These are phyloP conservation scores for Neoniphon sammara DNA, from an alignment of 2,797 vertebrate genomes.

Conservation along the genomic window DNA sequence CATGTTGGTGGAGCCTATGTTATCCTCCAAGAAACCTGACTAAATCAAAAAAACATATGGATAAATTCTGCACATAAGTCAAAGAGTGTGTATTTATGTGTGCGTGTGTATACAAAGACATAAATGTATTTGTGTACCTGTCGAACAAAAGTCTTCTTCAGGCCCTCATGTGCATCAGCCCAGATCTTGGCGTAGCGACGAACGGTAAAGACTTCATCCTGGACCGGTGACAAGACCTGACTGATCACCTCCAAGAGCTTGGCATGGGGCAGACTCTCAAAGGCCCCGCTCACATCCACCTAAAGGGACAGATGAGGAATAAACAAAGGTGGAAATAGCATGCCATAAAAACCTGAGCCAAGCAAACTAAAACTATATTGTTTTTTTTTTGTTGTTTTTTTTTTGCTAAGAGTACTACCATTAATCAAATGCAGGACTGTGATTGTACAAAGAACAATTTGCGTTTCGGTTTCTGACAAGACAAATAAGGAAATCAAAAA, in stretches of 20 bases:
- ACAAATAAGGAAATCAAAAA: not conserved
- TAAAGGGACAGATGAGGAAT: slow-evolving; percentile 52
- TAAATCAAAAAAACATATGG: slow-evolving; percentile 37
- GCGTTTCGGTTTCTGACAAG: not conserved
- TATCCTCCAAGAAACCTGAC: slow-evolving; percentile 71
- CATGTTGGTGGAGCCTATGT: slow-evolving; percentile 77
- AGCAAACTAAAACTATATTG: not conserved
- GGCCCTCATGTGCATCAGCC: slow-evolving; percentile 76
- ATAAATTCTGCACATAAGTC: not conserved
- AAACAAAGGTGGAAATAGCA: not conserved
- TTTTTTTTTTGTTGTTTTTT: no score
- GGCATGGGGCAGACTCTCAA: slow-evolving; percentile 89
- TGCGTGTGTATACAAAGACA: not conserved
- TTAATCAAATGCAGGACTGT: no score
- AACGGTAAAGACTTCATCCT: slow-evolving; percentile 81
- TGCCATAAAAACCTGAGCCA: not conserved
- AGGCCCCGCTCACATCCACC: slow-evolving; percentile 92
- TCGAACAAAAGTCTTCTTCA: slow-evolving; percentile 83
- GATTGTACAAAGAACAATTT: not conserved
- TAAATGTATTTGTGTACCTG: slow-evolving; percentile 50
- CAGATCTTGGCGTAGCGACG: slow-evolving; percentile 87
- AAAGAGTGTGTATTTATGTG: no score
- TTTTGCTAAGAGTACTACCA: no score
- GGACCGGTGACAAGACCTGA: slow-evolving; percentile 76
- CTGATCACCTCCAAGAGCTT: slow-evolving; percentile 88